A percentile compares a stretch with the other conserved stretches of the same genome.
phyloP scores from a whole-genome alignment of 2,113 vertebrate species.

The Mastomys coucha region DNA sequence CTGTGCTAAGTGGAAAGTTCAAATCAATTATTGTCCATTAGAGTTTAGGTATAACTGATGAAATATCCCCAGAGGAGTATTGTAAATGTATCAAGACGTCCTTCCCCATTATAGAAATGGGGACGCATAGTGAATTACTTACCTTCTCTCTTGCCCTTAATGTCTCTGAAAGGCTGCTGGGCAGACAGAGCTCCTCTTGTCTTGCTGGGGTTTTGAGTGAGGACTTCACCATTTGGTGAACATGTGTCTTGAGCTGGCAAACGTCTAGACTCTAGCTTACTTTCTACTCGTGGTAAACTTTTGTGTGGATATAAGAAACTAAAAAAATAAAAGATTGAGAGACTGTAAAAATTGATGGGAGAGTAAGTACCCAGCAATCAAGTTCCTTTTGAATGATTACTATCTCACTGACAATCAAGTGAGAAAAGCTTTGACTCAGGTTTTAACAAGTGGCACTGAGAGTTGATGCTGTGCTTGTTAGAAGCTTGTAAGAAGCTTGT shows the following conservation, averaged over 20 bases:
- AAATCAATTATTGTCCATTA: constrained; percentile 94
- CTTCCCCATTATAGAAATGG: constrained; percentile 90
- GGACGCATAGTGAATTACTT: constrained; percentile 90
- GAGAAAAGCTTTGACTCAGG: constrained; percentile 77
- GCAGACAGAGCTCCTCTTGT: constrained; percentile 87
- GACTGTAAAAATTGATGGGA: constrained; percentile 61
- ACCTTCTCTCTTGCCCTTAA: constrained; percentile 91
- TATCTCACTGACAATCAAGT: constrained; percentile 80
- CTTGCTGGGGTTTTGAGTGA: constrained; percentile 83
- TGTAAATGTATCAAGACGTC: constrained; percentile 91
- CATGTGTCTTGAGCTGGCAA: constrained; percentile 60
- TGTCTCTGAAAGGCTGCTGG: constrained; percentile 89
- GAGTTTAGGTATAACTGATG: constrained; percentile 92
- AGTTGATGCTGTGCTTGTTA: constrained; percentile 9
- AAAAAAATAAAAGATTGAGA: constrained; percentile 43
- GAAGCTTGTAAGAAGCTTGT: not conserved
- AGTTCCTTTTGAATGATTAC: constrained; percentile 74
- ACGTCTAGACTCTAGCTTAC: constrained; percentile 58
- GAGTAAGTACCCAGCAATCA: constrained; percentile 72
- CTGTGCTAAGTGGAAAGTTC: constrained; percentile 91
- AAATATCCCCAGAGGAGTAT: constrained; percentile 91
- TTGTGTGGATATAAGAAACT: constrained; percentile 59
- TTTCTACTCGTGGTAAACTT: constrained; percentile 34
- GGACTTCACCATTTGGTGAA: constrained; percentile 81
- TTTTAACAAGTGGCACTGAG: constrained; percentile 66